Percentiles rank a stretch among this genome's conserved stretches.
These are phyloP conservation scores for Xylocampa areola DNA, from an alignment of 2,888 invertebrate genomes.

Conservation along the genomic window DNA sequence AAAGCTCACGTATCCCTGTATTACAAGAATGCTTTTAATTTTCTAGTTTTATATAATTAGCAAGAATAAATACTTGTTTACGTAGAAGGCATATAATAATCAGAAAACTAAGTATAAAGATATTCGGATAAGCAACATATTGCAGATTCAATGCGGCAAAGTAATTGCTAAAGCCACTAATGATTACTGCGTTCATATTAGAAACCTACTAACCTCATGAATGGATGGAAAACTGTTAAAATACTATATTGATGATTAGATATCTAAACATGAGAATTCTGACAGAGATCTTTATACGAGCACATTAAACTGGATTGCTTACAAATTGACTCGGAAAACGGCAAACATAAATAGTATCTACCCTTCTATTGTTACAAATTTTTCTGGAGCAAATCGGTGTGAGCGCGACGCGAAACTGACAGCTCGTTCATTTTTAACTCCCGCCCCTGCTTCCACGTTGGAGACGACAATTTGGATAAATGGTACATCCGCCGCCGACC, in stretches of 20 bases:
- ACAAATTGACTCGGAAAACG: conserved; percentile 66
- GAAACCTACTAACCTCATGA: neutral
- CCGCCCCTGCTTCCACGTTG: conserved; percentile 69
- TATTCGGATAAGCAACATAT: neutral
- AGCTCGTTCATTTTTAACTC: conserved; percentile 84
- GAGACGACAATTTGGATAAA: conserved; percentile 87
- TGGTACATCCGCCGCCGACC: conserved; percentile 81
- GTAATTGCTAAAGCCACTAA: neutral
- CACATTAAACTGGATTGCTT: conserved; percentile 49
- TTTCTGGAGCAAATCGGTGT: conserved; percentile 69
- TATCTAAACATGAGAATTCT: conserved; percentile 14
- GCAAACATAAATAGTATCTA: conserved; percentile 70
- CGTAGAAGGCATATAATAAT: too few relatives aligned
- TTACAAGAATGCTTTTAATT: conserved; percentile 73
- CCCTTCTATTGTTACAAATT: conserved; percentile 60
- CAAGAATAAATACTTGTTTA: conserved; percentile 9
- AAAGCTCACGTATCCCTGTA: conserved; percentile 75
- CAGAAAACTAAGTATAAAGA: too few relatives aligned
- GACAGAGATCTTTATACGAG: conserved; percentile 33
- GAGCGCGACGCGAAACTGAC: conserved; percentile 72
- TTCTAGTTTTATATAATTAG: conserved; percentile 44
- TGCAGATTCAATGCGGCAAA: conserved; percentile 5
- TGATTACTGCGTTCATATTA: neutral
- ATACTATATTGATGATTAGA: conserved; percentile 1
- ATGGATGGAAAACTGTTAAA: neutral